phyloP scores from a whole-genome alignment of 2,113 vertebrate species.

The Melanerpes aurifrons region DNA sequence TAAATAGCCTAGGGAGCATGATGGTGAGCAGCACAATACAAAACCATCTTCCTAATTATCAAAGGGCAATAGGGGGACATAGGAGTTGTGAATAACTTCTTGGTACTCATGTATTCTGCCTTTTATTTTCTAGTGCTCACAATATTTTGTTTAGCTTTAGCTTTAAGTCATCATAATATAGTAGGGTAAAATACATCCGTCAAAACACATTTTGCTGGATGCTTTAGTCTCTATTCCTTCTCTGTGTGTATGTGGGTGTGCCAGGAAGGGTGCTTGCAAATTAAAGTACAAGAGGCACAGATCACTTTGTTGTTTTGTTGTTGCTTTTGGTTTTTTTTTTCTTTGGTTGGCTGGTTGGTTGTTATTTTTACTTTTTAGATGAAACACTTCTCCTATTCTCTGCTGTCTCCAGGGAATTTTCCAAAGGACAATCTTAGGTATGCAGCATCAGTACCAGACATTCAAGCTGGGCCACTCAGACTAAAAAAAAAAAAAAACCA shows the following conservation, averaged over 20 bases:
- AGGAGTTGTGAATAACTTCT: not conserved
- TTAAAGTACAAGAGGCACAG: not conserved
- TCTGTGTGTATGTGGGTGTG: rapidly evolving
- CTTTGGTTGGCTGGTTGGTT: not conserved
- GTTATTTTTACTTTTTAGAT: not conserved
- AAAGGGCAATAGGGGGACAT: not conserved
- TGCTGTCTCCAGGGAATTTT: not conserved
- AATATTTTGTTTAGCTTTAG: not conserved
- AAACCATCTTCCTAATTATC: not conserved
- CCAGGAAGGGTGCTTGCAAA: not conserved
- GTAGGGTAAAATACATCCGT: not conserved
- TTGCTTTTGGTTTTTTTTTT: too few species aligned
- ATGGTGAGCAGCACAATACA: not conserved
- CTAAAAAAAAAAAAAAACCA: not conserved
- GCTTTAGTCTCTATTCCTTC: not conserved
- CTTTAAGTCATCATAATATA: not conserved
- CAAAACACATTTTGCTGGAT: not conserved
- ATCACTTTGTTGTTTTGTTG: not conserved
- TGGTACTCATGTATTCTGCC: not conserved
- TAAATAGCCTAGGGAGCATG: not conserved
- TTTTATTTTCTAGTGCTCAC: not conserved
- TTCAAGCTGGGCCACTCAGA: not conserved
- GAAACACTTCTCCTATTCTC: not conserved
- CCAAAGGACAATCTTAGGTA: not conserved
- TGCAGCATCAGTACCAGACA: not conserved